Evolutionary conservation across 2,888 invertebrate genomes (phyloP).

Genomic region (Brachyptera putata): DNA sequence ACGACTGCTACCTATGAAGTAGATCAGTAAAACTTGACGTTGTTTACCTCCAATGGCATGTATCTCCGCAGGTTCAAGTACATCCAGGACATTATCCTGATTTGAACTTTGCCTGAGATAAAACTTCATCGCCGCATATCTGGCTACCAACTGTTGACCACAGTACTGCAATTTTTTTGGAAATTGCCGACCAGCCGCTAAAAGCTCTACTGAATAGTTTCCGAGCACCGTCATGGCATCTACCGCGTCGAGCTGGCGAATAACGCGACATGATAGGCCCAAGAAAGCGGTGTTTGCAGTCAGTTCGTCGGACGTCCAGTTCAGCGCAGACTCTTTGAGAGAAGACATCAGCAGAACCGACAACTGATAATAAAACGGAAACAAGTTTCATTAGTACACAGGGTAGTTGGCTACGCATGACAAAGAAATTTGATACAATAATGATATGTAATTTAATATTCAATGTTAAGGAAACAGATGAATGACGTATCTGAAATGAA

Average conservation of each 20-base stretch:
- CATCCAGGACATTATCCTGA: slow-evolving; percentile 22
- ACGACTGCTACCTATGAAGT: too few relatives aligned
- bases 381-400: neutral
- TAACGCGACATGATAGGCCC: slow-evolving; percentile 26
- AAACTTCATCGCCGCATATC: slow-evolving; percentile 33
- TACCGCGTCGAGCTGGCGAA: slow-evolving; percentile 23
- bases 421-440: too few relatives aligned
- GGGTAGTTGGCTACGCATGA: too few relatives aligned
- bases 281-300: slow-evolving; percentile 19
- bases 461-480: neutral
- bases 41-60: slow-evolving; percentile 35
- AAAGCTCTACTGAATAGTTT: slow-evolving; percentile 22
- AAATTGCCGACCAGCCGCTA: slow-evolving; percentile 29
- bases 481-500: neutral
- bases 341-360: slow-evolving; percentile 20
- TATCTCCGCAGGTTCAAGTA: slow-evolving; percentile 33
- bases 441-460: neutral
- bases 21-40: too few relatives aligned
- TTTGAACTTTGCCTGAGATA: slow-evolving; percentile 23
- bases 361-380: slow-evolving; percentile 7
- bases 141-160: slow-evolving; percentile 30
- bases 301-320: slow-evolving; percentile 3
- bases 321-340: neutral
- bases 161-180: slow-evolving; percentile 36
- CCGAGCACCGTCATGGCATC: slow-evolving; percentile 26